A percentile compares a stretch with the other conserved stretches of the same genome.
Evolutionary conservation across 2,888 invertebrate genomes (phyloP).

Genomic region (Neuroscelio doddi): DNA sequence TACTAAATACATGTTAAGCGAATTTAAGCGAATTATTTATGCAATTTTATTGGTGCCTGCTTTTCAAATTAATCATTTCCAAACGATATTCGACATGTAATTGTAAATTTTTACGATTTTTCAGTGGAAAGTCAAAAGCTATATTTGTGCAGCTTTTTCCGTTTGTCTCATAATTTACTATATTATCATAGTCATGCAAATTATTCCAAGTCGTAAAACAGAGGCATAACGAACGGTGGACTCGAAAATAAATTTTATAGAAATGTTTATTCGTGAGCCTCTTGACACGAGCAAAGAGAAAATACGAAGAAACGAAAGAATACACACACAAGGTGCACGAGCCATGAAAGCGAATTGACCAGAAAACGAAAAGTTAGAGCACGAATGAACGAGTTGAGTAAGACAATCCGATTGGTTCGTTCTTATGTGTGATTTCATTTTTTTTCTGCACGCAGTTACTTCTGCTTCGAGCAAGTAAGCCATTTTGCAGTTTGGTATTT

Average conservation of each 20-base stretch:
- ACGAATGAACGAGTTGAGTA: too few species aligned
- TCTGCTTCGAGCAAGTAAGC: not conserved
- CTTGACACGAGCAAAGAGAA: constrained; percentile 15
- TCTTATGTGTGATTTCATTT: constrained; percentile 2
- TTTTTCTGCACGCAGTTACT: constrained; percentile 1
- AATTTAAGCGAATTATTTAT: too few species aligned
- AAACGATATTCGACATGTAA: too few species aligned
- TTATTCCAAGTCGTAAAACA: constrained; percentile 19
- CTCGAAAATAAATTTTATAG: constrained; percentile 21
- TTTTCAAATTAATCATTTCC: too few species aligned
- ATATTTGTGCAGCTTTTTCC: not conserved
- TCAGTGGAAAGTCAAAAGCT: not conserved
- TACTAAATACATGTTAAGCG: too few species aligned
- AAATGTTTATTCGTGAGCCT: constrained; percentile 22
- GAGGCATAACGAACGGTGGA: constrained; percentile 11
- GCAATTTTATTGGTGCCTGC: too few species aligned
- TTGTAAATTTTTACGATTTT: too few species aligned
- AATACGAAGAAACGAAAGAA: constrained; percentile 16
- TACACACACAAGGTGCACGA: constrained; percentile 10
- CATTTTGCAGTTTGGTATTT: not conserved
- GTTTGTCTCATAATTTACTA: not conserved
- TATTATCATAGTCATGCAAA: constrained; percentile 4
- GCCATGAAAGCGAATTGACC: constrained; percentile 15
- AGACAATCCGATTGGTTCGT: constrained; percentile 15
- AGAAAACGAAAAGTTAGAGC: constrained; percentile 9